These are phyloP conservation scores for Cyphomyrmex costatus DNA, from an alignment of 1,140 invertebrate species.

Conservation along the genomic window DNA sequence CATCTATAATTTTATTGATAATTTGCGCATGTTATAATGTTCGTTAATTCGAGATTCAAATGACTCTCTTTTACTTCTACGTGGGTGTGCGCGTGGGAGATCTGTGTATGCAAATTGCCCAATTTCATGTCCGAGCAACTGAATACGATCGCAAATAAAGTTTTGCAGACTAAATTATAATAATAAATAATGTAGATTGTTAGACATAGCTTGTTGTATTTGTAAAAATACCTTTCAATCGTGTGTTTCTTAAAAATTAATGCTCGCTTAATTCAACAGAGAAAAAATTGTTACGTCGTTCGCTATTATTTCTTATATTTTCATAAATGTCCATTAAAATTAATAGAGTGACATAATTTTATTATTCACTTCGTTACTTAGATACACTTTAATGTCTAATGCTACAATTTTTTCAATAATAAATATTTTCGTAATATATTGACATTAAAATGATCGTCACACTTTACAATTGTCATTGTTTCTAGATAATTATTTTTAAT, in stretches of 20 bases:
- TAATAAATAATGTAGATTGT: background rate
- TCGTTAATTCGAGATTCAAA: slow-evolving; percentile 16
- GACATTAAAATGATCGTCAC: background rate
- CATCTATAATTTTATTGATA: background rate
- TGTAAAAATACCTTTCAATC: background rate
- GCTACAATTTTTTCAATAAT: background rate
- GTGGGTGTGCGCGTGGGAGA: background rate
- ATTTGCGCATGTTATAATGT: background rate
- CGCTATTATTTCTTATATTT: slow-evolving; percentile 1
- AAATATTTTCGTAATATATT: background rate
- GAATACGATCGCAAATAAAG: background rate
- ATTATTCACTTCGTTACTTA: background rate
- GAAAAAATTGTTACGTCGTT: background rate
- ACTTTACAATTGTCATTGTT: background rate
- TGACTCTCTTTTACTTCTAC: background rate
- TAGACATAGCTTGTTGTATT: background rate
- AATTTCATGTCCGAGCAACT: background rate
- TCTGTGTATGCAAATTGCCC: background rate
- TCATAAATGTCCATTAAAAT: background rate
- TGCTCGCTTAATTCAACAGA: background rate
- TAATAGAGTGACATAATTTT: background rate
- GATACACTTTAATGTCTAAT: background rate
- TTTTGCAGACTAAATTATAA: background rate
- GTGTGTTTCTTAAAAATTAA: background rate
- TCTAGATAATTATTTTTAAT: background rate